Base-by-base conservation (phyloP, 2,113 vertebrate species). In the Lycaon pictus region DNA sequence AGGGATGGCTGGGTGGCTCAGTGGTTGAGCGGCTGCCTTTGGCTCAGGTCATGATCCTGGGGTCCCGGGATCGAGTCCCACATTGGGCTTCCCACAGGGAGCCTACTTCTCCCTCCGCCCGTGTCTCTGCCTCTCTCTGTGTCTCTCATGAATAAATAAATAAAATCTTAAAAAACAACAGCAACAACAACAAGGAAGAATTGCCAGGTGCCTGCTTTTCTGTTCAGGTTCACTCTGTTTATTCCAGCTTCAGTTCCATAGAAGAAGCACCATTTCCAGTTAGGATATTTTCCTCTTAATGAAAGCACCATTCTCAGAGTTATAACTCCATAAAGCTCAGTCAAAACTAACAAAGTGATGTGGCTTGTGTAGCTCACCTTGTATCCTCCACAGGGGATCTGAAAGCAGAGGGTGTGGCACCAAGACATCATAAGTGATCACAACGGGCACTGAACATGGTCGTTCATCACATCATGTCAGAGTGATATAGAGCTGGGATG, bases 361-460 rank as follows among this genome's bases (percentile, higher is more conserved):
- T 67, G 51, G 12, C 81, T 88, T 90, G 69, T 84, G 10, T 62
- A 15, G 2, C 4, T 3, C 16, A 37, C 25, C 23, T 10, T 74
- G 20, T 8, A 5, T 10, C n/a, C 16, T 83, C 74, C 51, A 22
- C 0, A 0, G 11, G 48, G 51, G 7, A 19, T 48, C 56, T 74
- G 69, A 87, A 63, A 72, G 60, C 69, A 65, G 80, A 94, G 43
- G 12, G 37, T 19, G n/a, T 0, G 0, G 10, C 9, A n/a, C 79
- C 2, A 27, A 55, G 58, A 19, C 20, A 7, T 11, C 8, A 1
- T 32, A n/a, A 76, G 72, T 53, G n/a, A 81, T 20, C 43, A 51
- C 35, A 60, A 20, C 1, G n/a, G n/a, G 51, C 55, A 8, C 17
- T 0, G 2, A 17, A 23, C 0, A 0, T 2, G 7, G 10, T 55